These are phyloP conservation scores for Zelleria hepariella DNA, from an alignment of 2,888 invertebrate genomes.

Conservation along the genomic window DNA sequence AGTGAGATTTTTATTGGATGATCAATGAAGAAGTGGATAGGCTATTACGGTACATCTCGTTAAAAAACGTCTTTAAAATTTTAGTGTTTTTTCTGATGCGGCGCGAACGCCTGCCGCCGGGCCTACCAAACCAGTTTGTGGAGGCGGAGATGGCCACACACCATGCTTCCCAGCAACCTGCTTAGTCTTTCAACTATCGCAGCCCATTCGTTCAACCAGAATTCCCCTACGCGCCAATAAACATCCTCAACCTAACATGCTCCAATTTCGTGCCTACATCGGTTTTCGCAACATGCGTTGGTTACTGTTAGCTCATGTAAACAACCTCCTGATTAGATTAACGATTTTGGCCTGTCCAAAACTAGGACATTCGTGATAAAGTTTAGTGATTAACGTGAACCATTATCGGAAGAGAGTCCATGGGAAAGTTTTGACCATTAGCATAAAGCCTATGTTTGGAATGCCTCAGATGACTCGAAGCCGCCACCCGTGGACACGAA, in stretches of 20 bases:
- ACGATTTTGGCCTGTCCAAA: background rate
- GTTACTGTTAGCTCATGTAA: background rate
- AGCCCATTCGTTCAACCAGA: background rate
- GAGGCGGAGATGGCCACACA: conserved; percentile 29
- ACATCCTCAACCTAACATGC: background rate
- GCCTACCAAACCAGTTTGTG: conserved; percentile 44
- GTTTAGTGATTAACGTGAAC: background rate
- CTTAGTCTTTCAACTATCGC: background rate
- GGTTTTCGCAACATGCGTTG: conserved; percentile 2
- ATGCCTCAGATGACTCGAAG: conserved; percentile 21
- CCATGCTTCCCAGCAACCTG: conserved; percentile 15
- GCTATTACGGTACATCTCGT: conserved; percentile 23
- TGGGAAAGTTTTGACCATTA: conserved; percentile 3
- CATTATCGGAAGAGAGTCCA: background rate
- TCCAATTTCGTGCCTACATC: background rate
- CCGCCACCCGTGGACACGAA: conserved; percentile 38
- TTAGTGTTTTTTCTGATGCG: conserved; percentile 48
- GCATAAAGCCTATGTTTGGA: conserved; percentile 20
- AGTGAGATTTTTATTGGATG: conserved; percentile 45
- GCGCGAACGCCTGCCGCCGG: conserved; percentile 18
- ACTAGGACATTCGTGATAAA: background rate
- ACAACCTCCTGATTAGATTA: conserved; percentile 2
- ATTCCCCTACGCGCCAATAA: background rate
- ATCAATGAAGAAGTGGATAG: conserved; percentile 29
- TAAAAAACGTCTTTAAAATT: conserved; percentile 47